Evolutionary conservation across 2,113 vertebrate genomes (phyloP).

Genomic region (Lampris incognitus): DNA sequence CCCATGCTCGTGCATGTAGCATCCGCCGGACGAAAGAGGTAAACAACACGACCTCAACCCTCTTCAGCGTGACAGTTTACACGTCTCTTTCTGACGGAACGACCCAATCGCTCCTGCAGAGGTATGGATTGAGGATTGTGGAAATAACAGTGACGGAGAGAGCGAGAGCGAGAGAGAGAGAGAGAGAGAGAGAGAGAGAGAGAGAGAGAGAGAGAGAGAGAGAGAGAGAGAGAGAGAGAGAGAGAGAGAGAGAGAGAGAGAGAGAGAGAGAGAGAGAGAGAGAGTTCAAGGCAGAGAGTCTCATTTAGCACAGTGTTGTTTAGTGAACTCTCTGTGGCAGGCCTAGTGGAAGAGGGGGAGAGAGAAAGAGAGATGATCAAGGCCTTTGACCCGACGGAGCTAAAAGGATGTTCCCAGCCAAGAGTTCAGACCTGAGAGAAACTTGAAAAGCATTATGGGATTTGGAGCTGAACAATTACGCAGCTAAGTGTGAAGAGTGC

Average conservation of each 20-base stretch:
- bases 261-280: background rate
- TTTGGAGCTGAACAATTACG: background rate
- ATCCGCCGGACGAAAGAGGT: too few relatives aligned
- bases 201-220: background rate
- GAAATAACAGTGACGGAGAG: too few relatives aligned
- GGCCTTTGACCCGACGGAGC: background rate
- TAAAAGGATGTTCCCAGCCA: background rate
- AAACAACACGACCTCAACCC: too few relatives aligned
- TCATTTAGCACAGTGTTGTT: too few relatives aligned
- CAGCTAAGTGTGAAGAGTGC: constrained; percentile 33
- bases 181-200: background rate
- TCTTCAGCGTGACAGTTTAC: too few relatives aligned
- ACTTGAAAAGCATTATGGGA: constrained; percentile 3
- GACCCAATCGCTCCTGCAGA: too few relatives aligned
- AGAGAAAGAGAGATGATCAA: background rate
- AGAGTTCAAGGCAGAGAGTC: too few relatives aligned
- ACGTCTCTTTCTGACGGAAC: too few relatives aligned
- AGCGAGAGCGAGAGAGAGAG: background rate
- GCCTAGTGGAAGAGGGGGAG: too few relatives aligned
- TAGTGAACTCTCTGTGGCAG: too few relatives aligned
- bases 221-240: background rate
- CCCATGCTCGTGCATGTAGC: too few relatives aligned
- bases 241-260: background rate
- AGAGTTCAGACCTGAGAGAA: background rate
- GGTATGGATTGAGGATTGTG: too few relatives aligned